phyloP scores from a whole-genome alignment of 2,113 vertebrate species.

The Lathamus discolor region DNA sequence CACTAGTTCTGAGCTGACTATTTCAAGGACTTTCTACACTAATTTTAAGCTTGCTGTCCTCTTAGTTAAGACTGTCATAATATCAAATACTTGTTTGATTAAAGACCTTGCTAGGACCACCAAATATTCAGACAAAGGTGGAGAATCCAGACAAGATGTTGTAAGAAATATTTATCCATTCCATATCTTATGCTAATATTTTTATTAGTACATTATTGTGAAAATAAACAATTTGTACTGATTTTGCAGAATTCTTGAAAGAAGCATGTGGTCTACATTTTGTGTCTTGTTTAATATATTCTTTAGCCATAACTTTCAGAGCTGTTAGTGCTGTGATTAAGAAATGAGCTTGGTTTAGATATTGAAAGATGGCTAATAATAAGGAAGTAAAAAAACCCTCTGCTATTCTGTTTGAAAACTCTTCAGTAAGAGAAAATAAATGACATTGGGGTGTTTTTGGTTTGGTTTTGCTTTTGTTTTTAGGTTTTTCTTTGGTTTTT shows the following conservation, averaged over 20 bases:
- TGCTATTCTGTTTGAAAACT: background rate
- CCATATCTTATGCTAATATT: background rate
- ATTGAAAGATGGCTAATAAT: background rate
- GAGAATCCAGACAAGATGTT: background rate
- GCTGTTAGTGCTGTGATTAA: background rate
- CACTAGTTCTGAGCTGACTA: background rate
- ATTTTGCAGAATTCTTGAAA: background rate
- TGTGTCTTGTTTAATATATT: background rate
- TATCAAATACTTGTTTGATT: background rate
- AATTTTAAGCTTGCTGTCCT: background rate
- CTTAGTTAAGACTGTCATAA: background rate
- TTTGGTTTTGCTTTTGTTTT: background rate
- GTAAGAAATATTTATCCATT: background rate
- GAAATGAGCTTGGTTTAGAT: background rate
- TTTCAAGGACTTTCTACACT: background rate
- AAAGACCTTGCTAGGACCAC: background rate
- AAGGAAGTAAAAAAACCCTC: fast-evolving
- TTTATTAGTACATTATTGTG: background rate
- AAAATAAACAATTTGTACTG: background rate
- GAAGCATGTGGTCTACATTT: background rate
- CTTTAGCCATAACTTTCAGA: background rate
- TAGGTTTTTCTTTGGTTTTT: background rate
- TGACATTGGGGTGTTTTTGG: background rate
- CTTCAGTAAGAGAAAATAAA: background rate
- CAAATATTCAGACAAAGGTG: background rate